Percentiles rank a stretch among this genome's conserved stretches.
These are phyloP conservation scores for Pseudochromis fuscus DNA, from an alignment of 2,797 vertebrate species.

Conservation along the genomic window DNA sequence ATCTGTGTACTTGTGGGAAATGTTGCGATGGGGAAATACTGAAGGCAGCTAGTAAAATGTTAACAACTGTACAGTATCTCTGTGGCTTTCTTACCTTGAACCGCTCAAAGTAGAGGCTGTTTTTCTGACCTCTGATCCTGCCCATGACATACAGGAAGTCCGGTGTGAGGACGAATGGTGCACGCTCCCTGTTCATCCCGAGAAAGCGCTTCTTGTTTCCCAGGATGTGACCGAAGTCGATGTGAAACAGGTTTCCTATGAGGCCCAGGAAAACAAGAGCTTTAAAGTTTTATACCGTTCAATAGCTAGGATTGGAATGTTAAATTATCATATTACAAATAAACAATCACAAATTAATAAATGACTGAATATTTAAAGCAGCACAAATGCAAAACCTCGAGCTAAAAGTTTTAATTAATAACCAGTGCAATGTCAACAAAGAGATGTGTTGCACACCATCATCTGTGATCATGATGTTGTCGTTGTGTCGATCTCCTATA, in stretches of 20 bases:
- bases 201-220: constrained; percentile 86
- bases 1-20: too few species aligned
- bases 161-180: constrained; percentile 87
- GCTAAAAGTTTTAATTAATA: too few species aligned
- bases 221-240: constrained; percentile 89
- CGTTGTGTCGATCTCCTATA: constrained; percentile 88
- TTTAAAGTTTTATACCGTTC: too few species aligned
- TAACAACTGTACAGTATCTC: too few species aligned
- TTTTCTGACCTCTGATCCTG: constrained; percentile 70
- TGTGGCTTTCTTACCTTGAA: constrained; percentile 83
- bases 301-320: too few species aligned
- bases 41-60: too few species aligned
- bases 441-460: constrained; percentile 71
- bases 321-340: too few species aligned
- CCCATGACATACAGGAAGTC: constrained; percentile 89
- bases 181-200: constrained; percentile 84
- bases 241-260: constrained; percentile 87
- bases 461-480: constrained; percentile 89
- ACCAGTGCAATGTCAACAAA: not conserved
- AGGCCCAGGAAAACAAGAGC: constrained; percentile 1
- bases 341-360: too few species aligned
- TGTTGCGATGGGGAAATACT: too few species aligned
- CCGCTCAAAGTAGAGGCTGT: constrained; percentile 84
- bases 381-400: too few species aligned
- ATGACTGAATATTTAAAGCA: too few species aligned